Evolutionary conservation across 2,888 invertebrate species (phyloP).

Genomic region (Dryocosmus kuriphilus): DNA sequence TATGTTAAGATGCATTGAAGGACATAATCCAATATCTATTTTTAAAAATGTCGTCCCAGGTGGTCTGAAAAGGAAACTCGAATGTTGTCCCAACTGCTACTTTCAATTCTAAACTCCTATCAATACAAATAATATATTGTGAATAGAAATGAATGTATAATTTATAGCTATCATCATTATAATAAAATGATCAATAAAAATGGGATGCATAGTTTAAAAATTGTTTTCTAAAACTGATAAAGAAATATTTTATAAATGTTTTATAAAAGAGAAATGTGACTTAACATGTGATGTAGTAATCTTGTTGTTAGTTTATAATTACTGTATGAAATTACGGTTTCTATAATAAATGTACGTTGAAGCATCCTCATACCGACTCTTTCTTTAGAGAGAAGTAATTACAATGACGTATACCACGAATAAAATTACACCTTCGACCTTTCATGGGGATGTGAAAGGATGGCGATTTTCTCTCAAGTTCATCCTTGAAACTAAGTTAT

Average conservation of each 20-base stretch:
- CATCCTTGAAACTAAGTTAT: constrained; percentile 27
- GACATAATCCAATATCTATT: not conserved
- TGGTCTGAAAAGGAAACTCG: not conserved
- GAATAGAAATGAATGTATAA: too few relatives aligned
- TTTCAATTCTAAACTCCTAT: not conserved
- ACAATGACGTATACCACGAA: constrained; percentile 19
- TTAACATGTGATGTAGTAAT: not conserved
- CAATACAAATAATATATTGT: not conserved
- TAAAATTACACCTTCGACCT: constrained; percentile 38
- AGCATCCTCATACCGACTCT: not conserved
- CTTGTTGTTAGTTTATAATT: constrained; percentile 7
- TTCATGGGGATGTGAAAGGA: constrained; percentile 37
- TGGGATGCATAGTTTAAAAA: not conserved
- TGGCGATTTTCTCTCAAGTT: constrained; percentile 37
- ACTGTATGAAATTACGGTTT: constrained; percentile 4
- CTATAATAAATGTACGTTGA: constrained; percentile 23
- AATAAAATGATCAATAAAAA: not conserved
- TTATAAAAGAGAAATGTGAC: not conserved
- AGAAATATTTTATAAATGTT: not conserved
- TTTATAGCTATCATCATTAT: too few relatives aligned
- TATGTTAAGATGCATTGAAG: not conserved
- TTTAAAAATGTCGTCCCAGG: constrained; percentile 19
- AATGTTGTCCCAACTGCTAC: constrained; percentile 17
- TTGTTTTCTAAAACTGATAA: not conserved
- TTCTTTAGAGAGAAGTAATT: constrained; percentile 30